Conservation (phyloP, 2,797 vertebrate genomes). For the Chromobotia macracanthus region DNA sequence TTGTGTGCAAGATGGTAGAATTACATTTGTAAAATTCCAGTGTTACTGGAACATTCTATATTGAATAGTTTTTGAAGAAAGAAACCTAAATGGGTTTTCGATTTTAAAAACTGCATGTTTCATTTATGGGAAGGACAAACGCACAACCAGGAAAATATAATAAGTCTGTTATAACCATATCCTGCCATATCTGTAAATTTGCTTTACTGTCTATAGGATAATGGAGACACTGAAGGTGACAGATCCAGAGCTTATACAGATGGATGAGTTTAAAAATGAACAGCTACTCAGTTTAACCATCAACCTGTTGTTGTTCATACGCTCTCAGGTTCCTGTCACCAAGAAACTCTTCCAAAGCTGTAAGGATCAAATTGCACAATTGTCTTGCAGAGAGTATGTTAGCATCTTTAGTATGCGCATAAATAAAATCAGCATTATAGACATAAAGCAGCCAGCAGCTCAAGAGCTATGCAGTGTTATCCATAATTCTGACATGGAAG, state of each 20-base stretch:
- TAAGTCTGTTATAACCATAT: no score
- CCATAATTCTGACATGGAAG: no score
- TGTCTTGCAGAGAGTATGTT: neutral
- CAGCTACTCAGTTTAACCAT: conserved; percentile 76
- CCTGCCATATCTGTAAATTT: neutral
- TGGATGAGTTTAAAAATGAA: conserved; percentile 78
- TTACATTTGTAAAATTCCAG: no score
- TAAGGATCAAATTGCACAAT: conserved; percentile 62
- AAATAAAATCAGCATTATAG: neutral
- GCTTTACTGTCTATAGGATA: conserved; percentile 65
- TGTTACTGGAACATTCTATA: neutral
- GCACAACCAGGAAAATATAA: no score
- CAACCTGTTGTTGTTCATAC: conserved; percentile 75
- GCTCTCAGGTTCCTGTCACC: conserved; percentile 77
- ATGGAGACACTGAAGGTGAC: conserved; percentile 69
- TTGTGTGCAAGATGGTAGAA: neutral
- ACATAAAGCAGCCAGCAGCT: neutral
- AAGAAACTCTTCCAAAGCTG: conserved; percentile 77
- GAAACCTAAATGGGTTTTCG: neutral
- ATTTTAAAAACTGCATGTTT: no score
- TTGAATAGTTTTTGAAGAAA: neutral
- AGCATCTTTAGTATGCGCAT: neutral
- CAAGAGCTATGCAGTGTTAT: no score
- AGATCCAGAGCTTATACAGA: conserved; percentile 72
- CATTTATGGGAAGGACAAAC: no score